A percentile compares a stretch with the other conserved stretches of the same genome.
phyloP scores from a whole-genome alignment of 1,140 invertebrate species.

The Spodoptera frugiperda region DNA sequence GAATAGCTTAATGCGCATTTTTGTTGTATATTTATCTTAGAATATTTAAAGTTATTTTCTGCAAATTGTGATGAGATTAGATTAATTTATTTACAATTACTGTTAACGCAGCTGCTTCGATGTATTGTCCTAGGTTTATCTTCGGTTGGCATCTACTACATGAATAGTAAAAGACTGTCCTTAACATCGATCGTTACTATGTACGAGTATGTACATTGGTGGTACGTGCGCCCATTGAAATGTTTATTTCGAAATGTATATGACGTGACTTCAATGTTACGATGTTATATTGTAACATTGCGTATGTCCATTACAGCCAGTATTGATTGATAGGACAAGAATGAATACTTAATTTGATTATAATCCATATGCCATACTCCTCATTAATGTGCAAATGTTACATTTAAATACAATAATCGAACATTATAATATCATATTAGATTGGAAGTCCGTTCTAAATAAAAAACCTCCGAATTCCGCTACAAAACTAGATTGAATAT shows the following conservation, averaged over 20 bases:
- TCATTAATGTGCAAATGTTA: conserved; percentile 9
- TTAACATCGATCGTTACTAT: conserved; percentile 35
- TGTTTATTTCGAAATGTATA: conserved; percentile 2
- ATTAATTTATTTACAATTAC: conserved; percentile 49
- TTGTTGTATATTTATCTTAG: conserved; percentile 46
- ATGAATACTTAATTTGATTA: conserved; percentile 10
- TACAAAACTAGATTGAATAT: conserved; percentile 14
- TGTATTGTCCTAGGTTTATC: conserved; percentile 41
- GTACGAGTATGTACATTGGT: neutral
- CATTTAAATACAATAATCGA: conserved; percentile 20
- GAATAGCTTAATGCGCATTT: conserved; percentile 53
- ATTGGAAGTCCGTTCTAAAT: conserved; percentile 19
- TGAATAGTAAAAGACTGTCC: conserved; percentile 43
- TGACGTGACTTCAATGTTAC: conserved; percentile 9
- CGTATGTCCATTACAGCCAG: no score
- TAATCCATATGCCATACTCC: neutral
- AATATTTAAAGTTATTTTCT: conserved; percentile 48
- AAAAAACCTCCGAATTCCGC: neutral
- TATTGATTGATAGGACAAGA: conserved; percentile 8
- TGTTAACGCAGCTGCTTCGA: conserved; percentile 33
- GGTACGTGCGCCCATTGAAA: conserved; percentile 10
- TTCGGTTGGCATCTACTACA: conserved; percentile 12
- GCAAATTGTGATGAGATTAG: conserved; percentile 44
- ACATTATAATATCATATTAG: neutral
- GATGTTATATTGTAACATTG: neutral